phyloP scores from a whole-genome alignment of 1,140 invertebrate species.

The Drosophila aff. region DNA sequence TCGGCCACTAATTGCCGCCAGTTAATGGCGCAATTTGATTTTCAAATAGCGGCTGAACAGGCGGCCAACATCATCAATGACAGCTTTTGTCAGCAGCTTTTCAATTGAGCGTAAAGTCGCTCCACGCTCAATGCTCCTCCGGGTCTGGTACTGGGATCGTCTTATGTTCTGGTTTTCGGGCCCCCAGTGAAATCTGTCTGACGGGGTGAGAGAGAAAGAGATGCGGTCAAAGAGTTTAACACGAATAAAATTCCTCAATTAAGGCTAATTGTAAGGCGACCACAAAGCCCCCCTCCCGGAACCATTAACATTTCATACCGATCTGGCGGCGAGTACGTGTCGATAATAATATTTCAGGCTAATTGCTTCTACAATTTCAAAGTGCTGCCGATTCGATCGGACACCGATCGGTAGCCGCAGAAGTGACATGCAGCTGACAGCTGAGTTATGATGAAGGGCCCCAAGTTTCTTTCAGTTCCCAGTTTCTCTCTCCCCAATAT shows the following conservation, averaged over 20 bases:
- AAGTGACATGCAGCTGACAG: slow-evolving; percentile 84
- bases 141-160: background rate
- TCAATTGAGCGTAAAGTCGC: slow-evolving; percentile 60
- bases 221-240: slow-evolving; percentile 83
- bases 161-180: slow-evolving; percentile 40
- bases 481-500: slow-evolving; percentile 11
- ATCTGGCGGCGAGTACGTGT: slow-evolving; percentile 68
- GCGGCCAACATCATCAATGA: slow-evolving; percentile 65
- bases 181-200: slow-evolving; percentile 52
- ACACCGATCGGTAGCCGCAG: slow-evolving; percentile 76
- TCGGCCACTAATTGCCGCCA: slow-evolving; percentile 70
- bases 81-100: slow-evolving; percentile 83
- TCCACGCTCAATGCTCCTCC: slow-evolving; percentile 22
- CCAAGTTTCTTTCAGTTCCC: slow-evolving; percentile 1
- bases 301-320: slow-evolving; percentile 29
- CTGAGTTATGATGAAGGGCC: slow-evolving; percentile 77
- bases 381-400: slow-evolving; percentile 61
- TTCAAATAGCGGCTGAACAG: slow-evolving; percentile 59
- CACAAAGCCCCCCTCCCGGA: slow-evolving; percentile 24
- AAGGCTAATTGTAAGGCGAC: slow-evolving; percentile 75
- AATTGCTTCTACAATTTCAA: slow-evolving; percentile 79
- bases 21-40: slow-evolving; percentile 81
- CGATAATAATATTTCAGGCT: slow-evolving; percentile 82
- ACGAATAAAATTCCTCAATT: slow-evolving; percentile 78
- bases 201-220: slow-evolving; percentile 38